Base-by-base conservation (phyloP, 1,140 invertebrate species). In the Oncopodura yosiiana region DNA sequence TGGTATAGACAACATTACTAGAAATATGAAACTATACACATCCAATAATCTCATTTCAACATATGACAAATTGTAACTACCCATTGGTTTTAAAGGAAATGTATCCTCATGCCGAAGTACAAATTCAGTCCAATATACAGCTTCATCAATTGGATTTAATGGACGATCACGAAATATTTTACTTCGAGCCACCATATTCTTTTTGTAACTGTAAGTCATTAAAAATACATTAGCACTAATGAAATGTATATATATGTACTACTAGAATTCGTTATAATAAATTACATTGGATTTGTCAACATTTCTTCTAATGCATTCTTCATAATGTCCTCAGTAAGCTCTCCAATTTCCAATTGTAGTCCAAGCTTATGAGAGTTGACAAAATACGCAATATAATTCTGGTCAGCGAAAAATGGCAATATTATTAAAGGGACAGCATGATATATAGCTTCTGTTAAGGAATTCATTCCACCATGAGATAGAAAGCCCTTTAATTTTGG, bases 391-490 rank as follows among this genome's bases (percentile, higher is more conserved):
- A 58, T 64, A 30, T 45, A 46, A 43, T 60, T 51, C 34, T 64
- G 62, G 26, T 64, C 62, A 5, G 51, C 60, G 29, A 51, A 64
- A 26, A 63, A 21, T 8, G 63, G 63, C 19, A 65, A 52, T 6
- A 41, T 38, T 8, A 74, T 49, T 16, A 74, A 58, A 5, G 72
- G 70, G 4, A 71, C 66, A 8, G 66, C 70, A 46, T 69, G 62
- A 50, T 65, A 67, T 6, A 68, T 60, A 6, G 66, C 67, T 57
- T 74, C 72, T 27, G 53, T 63, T 14, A 66, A 53, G 24, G 71
- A 69, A 21, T 69, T 68, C 24, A 65, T 64, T 8, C 72, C 72
- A 46, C 70, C 70, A 49, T 74, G 72, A 19, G 68, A 66, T 11
- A 73, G 64, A 48, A 73, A 73, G 8, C 67, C 53, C 53, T 62